Conservation (phyloP, 2,797 vertebrate genomes). For the Enteromius radiatus region DNA sequence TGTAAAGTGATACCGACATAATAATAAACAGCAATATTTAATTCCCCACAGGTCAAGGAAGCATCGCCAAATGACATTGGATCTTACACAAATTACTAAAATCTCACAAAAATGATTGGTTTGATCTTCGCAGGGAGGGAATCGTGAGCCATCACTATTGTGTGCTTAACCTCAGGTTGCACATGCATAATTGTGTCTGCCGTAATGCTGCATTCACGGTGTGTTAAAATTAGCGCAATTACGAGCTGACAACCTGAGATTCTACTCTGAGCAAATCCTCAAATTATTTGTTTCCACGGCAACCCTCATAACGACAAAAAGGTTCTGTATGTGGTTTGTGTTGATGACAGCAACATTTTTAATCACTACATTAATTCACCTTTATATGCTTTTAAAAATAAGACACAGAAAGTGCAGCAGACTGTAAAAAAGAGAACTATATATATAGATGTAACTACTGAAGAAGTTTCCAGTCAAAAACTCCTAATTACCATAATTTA, state of each 20-base stretch:
- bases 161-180: constrained; percentile 4
- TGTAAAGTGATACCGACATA: too few relatives aligned
- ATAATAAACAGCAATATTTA: neutral
- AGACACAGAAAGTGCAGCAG: neutral
- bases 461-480: neutral
- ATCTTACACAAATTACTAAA: neutral
- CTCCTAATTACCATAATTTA: neutral
- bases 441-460: neutral
- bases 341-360: constrained; percentile 8
- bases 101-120: neutral
- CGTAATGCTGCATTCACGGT: neutral
- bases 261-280: neutral
- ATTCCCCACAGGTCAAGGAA: neutral
- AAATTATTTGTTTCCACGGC: constrained; percentile 9
- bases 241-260: constrained; percentile 10
- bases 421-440: neutral
- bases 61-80: neutral
- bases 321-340: constrained; percentile 1
- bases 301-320: neutral
- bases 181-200: neutral
- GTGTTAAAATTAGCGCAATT: constrained; percentile 16
- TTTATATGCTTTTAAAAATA: constrained; percentile 14
- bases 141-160: neutral
- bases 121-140: neutral
- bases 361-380: neutral